Conservation (phyloP, 2,888 invertebrate species). For the Tiliacea citrago region DNA sequence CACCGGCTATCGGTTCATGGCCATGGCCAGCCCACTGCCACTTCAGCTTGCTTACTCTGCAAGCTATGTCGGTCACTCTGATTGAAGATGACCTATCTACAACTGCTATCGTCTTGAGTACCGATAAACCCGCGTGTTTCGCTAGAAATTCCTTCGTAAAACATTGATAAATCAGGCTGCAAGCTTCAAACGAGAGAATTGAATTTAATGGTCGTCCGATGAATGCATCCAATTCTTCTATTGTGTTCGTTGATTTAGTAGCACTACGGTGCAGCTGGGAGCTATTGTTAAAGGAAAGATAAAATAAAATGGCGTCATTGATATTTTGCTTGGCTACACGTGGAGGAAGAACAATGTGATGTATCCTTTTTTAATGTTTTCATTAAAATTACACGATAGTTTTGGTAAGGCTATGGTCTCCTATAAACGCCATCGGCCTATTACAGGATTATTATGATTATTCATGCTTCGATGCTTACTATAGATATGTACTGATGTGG, state of each 20-base stretch:
- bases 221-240: conserved; percentile 45
- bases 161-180: conserved; percentile 10
- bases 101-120: background rate
- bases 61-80: background rate
- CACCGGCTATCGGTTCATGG: background rate
- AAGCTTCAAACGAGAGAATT: background rate
- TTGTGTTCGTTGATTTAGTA: conserved; percentile 46
- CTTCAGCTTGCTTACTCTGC: background rate
- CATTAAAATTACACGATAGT: background rate
- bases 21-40: background rate
- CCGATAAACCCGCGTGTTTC: background rate
- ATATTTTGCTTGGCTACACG: conserved; percentile 3
- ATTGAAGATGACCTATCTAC: background rate
- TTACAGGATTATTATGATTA: too few relatives aligned
- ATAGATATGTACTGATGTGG: too few relatives aligned
- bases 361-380: background rate
- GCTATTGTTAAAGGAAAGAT: conserved; percentile 18
- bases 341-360: background rate
- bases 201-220: conserved; percentile 18
- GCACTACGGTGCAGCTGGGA: conserved; percentile 24
- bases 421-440: too few relatives aligned
- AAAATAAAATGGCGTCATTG: conserved; percentile 5
- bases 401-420: too few relatives aligned
- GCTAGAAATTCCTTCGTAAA: conserved; percentile 4
- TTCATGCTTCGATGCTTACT: too few relatives aligned